These are phyloP conservation scores for Sphinx pinastri DNA, from an alignment of 2,888 invertebrate genomes.

Conservation along the genomic window DNA sequence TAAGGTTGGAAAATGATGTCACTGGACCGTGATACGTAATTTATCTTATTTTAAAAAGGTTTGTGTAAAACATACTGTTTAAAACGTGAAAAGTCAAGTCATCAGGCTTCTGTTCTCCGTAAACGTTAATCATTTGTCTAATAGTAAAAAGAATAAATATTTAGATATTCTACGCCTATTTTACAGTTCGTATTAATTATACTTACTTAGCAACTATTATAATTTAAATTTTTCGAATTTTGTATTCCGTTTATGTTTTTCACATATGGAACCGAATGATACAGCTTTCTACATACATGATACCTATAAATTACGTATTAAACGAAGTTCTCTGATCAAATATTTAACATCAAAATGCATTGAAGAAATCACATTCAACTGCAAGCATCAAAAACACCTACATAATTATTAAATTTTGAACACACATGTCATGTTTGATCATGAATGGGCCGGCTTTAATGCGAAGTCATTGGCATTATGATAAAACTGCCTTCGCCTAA, in stretches of 20 bases:
- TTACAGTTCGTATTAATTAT: too few species aligned
- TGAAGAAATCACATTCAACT: not conserved
- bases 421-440: slow-evolving; percentile 18
- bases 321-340: too few species aligned
- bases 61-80: not conserved
- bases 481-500: slow-evolving; percentile 46
- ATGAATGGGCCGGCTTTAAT: slow-evolving; percentile 25
- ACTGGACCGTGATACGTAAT: not conserved
- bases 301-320: too few species aligned
- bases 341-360: not conserved
- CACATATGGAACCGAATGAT: too few species aligned
- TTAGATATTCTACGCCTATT: too few species aligned
- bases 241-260: too few species aligned
- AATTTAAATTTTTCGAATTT: too few species aligned
- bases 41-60: not conserved
- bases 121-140: too few species aligned
- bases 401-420: slow-evolving; percentile 24
- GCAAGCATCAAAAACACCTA: not conserved
- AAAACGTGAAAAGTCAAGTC: not conserved
- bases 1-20: slow-evolving; percentile 17
- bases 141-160: too few species aligned
- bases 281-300: too few species aligned
- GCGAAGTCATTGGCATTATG: slow-evolving; percentile 55
- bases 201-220: too few species aligned
- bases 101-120: not conserved